Evolutionary conservation across 2,797 vertebrate species (phyloP), one percentile per base, ranked within the genome.

Genomic region (Coranthus polyacanthus): DNA sequence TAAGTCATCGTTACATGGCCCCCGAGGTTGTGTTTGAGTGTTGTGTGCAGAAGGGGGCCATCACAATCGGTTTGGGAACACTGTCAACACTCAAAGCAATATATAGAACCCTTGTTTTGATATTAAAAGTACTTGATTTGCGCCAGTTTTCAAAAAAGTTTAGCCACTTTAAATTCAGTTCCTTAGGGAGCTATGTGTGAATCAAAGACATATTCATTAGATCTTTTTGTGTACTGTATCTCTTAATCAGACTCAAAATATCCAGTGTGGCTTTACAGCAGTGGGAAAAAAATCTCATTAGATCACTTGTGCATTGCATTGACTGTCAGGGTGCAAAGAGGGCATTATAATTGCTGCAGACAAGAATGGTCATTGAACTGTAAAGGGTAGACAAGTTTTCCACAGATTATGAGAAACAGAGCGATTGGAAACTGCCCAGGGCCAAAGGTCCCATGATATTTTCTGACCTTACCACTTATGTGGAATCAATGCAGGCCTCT

Each of bases 1-100:
- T 92, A 93, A 92, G 88, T 92, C 90, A 83, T 90, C 83, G 82
- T 78, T 82, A 79, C 81, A 75, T 59, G 75, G 77, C 88, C 89
- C 85, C 32, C 2, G 61, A 87, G 87, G 81, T 72, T 78, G n/a
- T 78, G 84, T 90, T 85, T 52, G 78, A 81, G 62, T 46, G 60
- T 72, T 84, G 69, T 65, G 74, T 81, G 83, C 79, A 86, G 78
- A 83, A 65, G 75, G 60, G 66, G 72, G 49, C 38, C 70, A 53
- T 55, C 50, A 6, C 75, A 63, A 81, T 70, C 70, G 42, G 60
- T n/a, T 43, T 72, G 42, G 32, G 60, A 75, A 65, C 65, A 71
- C 52, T 39, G 55, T 57, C 72, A 68, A 78, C 36, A 53, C 52
- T 21, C 61, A 46, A 47, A 58, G 44, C 32, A n/a, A 32, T 5